Evolutionary conservation across 2,888 invertebrate genomes (phyloP).

Genomic region (Brachyptera putata): DNA sequence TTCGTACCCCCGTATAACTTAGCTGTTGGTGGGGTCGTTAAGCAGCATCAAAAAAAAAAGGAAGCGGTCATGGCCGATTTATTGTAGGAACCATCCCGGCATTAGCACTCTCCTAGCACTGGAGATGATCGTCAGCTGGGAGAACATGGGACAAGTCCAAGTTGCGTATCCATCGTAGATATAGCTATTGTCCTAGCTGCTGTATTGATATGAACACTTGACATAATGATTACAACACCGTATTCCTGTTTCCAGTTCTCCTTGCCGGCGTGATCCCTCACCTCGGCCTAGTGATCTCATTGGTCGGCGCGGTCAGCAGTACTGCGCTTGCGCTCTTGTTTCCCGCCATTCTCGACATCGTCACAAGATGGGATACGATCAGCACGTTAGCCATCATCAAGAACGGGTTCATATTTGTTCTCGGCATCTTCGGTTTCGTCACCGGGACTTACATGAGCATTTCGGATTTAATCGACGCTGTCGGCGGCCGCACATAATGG

Average conservation of each 20-base stretch:
- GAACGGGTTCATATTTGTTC: slow-evolving; percentile 58
- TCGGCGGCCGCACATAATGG: background rate
- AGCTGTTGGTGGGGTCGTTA: too few relatives aligned
- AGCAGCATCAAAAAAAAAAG: too few relatives aligned
- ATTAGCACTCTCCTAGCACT: too few relatives aligned
- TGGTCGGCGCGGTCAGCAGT: slow-evolving; percentile 88
- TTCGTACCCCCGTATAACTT: too few relatives aligned
- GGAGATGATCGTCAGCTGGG: too few relatives aligned
- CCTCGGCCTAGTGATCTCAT: slow-evolving; percentile 79
- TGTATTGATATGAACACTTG: too few relatives aligned
- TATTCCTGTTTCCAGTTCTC: slow-evolving; percentile 57
- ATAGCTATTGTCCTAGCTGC: too few relatives aligned
- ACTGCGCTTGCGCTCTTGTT: slow-evolving; percentile 82
- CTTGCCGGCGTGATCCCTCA: slow-evolving; percentile 84
- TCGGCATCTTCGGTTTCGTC: slow-evolving; percentile 65
- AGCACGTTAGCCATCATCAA: slow-evolving; percentile 50
- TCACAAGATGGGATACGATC: slow-evolving; percentile 57
- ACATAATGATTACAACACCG: too few relatives aligned
- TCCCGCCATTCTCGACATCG: slow-evolving; percentile 81
- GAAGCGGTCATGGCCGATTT: too few relatives aligned
- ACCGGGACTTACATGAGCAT: slow-evolving; percentile 75
- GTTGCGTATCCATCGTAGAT: too few relatives aligned
- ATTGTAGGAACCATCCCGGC: too few relatives aligned
- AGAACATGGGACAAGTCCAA: too few relatives aligned
- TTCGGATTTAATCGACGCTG: slow-evolving; percentile 48